phyloP scores from a whole-genome alignment of 2,113 vertebrate genomes.

The Callopanchax toddi region DNA sequence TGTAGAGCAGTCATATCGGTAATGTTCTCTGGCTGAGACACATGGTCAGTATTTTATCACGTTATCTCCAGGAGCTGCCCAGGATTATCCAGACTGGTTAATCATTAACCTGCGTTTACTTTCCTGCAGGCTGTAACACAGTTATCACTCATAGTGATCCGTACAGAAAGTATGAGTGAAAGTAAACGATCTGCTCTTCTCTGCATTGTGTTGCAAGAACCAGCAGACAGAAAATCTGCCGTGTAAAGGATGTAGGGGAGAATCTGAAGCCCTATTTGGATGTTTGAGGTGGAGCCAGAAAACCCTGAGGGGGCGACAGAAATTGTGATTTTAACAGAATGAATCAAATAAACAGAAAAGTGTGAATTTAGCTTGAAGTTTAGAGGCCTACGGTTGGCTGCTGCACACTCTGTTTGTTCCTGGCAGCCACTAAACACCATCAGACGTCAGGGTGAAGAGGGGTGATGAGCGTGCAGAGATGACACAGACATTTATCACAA shows the following conservation, averaged over 20 bases:
- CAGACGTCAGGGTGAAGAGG: constrained; percentile 41
- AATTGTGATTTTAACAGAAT: no score
- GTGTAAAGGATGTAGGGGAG: constrained; percentile 55
- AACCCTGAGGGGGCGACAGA: neutral
- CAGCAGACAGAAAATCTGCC: constrained; percentile 41
- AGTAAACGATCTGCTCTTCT: no score
- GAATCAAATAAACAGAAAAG: no score
- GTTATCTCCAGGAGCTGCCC: constrained; percentile 10
- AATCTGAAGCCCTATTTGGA: constrained; percentile 24
- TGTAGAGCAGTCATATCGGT: constrained; percentile 29
- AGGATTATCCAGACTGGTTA: constrained; percentile 39
- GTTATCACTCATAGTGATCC: constrained; percentile 8
- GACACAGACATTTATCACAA: constrained; percentile 24
- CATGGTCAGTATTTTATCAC: constrained; percentile 49
- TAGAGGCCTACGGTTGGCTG: constrained; percentile 13
- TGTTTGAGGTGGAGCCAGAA: constrained; percentile 25
- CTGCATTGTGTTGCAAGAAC: no score
- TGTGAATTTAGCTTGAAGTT: no score
- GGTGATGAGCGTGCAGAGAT: constrained; percentile 29
- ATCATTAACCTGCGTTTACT: constrained; percentile 53
- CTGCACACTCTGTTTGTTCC: constrained; percentile 33
- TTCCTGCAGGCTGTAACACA: constrained; percentile 10
- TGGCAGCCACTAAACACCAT: constrained; percentile 46
- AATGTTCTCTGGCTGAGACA: constrained; percentile 31
- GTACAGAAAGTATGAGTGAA: constrained; percentile 6